Base-by-base conservation (phyloP, 2,797 vertebrate species). In the Sebastes flavidus region DNA sequence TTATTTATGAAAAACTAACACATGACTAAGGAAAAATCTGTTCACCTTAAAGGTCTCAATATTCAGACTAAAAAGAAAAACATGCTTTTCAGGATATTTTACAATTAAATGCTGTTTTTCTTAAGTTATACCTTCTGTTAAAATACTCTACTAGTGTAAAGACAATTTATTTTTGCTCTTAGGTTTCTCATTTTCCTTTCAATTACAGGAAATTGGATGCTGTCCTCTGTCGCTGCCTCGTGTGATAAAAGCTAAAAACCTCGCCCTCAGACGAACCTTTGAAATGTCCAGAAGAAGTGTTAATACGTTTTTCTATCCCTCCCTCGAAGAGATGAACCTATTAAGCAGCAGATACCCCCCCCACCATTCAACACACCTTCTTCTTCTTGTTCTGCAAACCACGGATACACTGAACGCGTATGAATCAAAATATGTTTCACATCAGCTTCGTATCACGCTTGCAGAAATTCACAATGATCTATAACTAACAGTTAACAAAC, bases 1-100 rank as follows among this genome's bases (percentile, higher is more conserved):
- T 38, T 38, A 5, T 67, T 80, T 38, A 49, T 80, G 60, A 80
- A 22, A 77, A 73, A 80, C 58, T 10, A 22, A 71, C 14, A 8
- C 76, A 46, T 4, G 14, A n/a, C n/a, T 14, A 14, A 1, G 1
- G 24, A 60, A 60, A 69, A 11, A 34, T 58, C 30, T 22, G 36
- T 22, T 68, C 58, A 30, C 72, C 59, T 79, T 13, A 46, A 62
- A 55, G 32, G n/a, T 56, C 52, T 55, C 10, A 2, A 73, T 11
- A 27, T 49, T 52, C 66, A 72, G 66, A 4, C 12, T 38, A 14
- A 13, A 10, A 60, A 42, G 32, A 27, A 27, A 62, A 62, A 34
- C 27, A 20, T 2, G 55, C 32, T 73, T 63, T 71, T 62, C n/a
- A 56, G 25, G 60, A 60, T 54, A 11, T 75, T 63, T 38, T 38